phyloP scores from a whole-genome alignment of 2,797 vertebrate species.

The Sorex maritimensis region DNA sequence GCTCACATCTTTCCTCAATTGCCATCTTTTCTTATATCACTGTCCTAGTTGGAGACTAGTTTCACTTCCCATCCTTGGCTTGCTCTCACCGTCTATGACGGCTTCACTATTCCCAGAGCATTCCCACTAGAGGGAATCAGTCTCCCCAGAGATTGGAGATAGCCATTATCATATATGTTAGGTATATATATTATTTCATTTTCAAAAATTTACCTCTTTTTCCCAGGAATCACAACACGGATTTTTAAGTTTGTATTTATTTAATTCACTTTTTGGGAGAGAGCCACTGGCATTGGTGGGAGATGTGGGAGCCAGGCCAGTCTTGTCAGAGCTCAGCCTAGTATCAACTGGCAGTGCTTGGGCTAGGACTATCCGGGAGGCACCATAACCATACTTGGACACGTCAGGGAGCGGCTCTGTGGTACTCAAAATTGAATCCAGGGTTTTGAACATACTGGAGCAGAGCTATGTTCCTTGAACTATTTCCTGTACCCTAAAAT shows the following conservation, averaged over 20 bases:
- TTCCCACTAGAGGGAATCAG: rapidly evolving
- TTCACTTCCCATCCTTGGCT: not conserved
- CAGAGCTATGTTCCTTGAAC: no score
- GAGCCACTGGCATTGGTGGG: no score
- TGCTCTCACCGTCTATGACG: not conserved
- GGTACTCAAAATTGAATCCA: no score
- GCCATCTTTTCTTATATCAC: not conserved
- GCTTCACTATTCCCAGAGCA: not conserved
- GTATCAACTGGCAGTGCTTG: no score
- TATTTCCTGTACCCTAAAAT: no score
- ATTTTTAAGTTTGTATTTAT: not conserved
- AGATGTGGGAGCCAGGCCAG: no score
- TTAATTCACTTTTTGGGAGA: not conserved
- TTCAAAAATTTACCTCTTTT: not conserved
- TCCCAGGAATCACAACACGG: not conserved
- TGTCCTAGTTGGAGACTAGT: not conserved
- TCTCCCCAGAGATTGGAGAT: not conserved
- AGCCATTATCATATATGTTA: not conserved
- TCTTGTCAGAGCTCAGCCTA: no score
- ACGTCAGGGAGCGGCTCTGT: no score
- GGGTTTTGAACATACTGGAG: no score
- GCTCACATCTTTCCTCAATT: not conserved
- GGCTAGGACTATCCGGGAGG: no score
- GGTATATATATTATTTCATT: not conserved
- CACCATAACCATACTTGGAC: no score